Evolutionary conservation across 2,888 invertebrate genomes (phyloP), one percentile per base, ranked within the genome.

Genomic region (Gandaritis pyraliata): DNA sequence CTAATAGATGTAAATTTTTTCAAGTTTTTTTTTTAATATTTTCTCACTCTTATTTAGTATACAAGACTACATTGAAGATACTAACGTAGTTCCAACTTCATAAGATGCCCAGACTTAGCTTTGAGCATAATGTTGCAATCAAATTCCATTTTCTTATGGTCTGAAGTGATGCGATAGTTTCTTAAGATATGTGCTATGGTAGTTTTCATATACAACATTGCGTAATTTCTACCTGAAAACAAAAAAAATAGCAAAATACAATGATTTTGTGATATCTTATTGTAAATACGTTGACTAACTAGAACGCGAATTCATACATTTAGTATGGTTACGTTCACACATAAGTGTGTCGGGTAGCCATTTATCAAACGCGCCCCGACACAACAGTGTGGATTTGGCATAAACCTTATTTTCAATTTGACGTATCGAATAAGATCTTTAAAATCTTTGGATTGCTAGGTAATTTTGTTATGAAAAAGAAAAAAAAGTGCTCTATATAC

Each of bases 181-280:
- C 62, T 58, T 45, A 74, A 5, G 2, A 73, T 2, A 4, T 60
- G 48, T 6, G 61, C 64, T 2, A 73, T 2, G 1, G 66, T 66
- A 1, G 66, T 61, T 50, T 73, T 74, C 29, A 71, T 61, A 6
- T 60, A 60, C 64, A 66, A 69, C 23, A 73, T 18, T 0, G 71
- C 67, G 56, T 70, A 74, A 0, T 15, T 45, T 68, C 69, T 74
- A 38, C 73, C 73, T 73, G 62, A 59, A 73, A 15, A 18, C 2
- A 16, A 41, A 15, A 18, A 0, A 16, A 41, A 10, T 15, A 16
- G n/a, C n/a, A 8, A 38, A 0, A 15, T 7, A 45, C 12, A 12
- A 39, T n/a, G 12, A 39, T 39, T 39, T 13, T 23, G 6, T 23
- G 6, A 6, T 23, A 23, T 23, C 23, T 6, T 3, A 6, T n/a